These are phyloP conservation scores for Hylaea fasciaria DNA, from an alignment of 2,888 invertebrate genomes.

Conservation along the genomic window DNA sequence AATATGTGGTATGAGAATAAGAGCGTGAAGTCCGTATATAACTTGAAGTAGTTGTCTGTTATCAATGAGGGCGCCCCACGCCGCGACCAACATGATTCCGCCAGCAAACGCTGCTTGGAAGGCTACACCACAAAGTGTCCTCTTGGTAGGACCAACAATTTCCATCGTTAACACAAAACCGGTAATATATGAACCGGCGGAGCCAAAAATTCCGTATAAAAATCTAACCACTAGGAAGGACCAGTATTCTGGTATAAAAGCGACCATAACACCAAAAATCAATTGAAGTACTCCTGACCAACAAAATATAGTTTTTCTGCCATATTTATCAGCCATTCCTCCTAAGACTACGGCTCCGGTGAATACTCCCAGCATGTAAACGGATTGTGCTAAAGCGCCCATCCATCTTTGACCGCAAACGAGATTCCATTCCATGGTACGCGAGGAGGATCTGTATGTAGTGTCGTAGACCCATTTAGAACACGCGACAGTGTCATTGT, in stretches of 20 bases:
- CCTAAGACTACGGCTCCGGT: conserved; percentile 92
- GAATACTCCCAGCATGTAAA: conserved; percentile 94
- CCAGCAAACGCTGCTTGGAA: conserved; percentile 92
- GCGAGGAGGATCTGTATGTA: conserved; percentile 89
- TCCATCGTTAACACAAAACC: conserved; percentile 92
- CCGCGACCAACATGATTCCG: conserved; percentile 93
- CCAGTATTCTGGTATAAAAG: conserved; percentile 91
- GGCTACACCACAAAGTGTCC: conserved; percentile 91
- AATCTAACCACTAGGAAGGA: conserved; percentile 88
- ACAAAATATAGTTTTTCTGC: conserved; percentile 92
- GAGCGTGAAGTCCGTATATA: conserved; percentile 90
- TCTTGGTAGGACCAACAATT: conserved; percentile 90
- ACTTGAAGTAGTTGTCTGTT: conserved; percentile 91
- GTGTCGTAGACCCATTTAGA: conserved; percentile 89
- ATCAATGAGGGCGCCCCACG: conserved; percentile 91
- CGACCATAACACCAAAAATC: conserved; percentile 89
- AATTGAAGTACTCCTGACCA: conserved; percentile 91
- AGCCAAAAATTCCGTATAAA: conserved; percentile 92
- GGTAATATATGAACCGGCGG: conserved; percentile 90
- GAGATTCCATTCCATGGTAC: conserved; percentile 92
- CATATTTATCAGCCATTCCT: conserved; percentile 92
- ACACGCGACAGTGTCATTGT: conserved; percentile 68
- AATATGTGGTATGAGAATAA: conserved; percentile 90
- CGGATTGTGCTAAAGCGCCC: conserved; percentile 91
- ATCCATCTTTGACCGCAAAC: conserved; percentile 92